Conservation (phyloP, 1,140 invertebrate species). For the Drosophila repleta region DNA sequence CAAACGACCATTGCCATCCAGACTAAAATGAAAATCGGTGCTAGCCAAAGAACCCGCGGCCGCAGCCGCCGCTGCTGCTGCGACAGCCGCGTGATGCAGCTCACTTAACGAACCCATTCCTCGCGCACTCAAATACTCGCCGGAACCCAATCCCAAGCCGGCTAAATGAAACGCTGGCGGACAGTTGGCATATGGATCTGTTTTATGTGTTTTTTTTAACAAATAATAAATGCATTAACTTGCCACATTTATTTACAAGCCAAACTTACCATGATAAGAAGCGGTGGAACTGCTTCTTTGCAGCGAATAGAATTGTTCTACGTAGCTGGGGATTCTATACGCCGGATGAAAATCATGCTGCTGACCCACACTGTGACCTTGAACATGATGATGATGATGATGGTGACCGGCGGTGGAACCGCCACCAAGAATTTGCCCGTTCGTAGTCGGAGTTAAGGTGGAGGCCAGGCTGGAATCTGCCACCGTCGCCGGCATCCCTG, state of each 20-base stretch:
- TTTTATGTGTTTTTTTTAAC: not conserved
- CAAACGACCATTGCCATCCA: slow-evolving; percentile 86
- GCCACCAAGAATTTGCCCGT: slow-evolving; percentile 6
- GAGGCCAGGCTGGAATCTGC: slow-evolving; percentile 29
- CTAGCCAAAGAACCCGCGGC: slow-evolving; percentile 87
- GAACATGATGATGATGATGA: slow-evolving; percentile 52
- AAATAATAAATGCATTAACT: not conserved
- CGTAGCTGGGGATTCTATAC: slow-evolving; percentile 88
- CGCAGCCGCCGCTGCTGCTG: slow-evolving; percentile 58
- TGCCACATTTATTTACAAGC: not conserved
- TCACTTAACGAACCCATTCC: slow-evolving; percentile 67
- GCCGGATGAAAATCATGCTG: slow-evolving; percentile 86
- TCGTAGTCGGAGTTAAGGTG: slow-evolving; percentile 26
- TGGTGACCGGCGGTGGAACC: slow-evolving; percentile 7
- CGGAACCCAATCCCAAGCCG: slow-evolving; percentile 71
- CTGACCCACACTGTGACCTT: slow-evolving; percentile 37
- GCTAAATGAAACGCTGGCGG: slow-evolving; percentile 73
- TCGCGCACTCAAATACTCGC: slow-evolving; percentile 70
- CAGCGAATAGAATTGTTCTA: slow-evolving; percentile 89
- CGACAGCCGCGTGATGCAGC: slow-evolving; percentile 74
- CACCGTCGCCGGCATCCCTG: slow-evolving; percentile 8
- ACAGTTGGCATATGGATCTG: slow-evolving; percentile 74
- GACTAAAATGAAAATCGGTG: slow-evolving; percentile 89
- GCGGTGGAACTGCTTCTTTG: slow-evolving; percentile 85
- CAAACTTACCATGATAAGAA: slow-evolving; percentile 85